Evolutionary conservation across 2,797 vertebrate genomes (phyloP), one percentile per base, ranked within the genome.

Genomic region (Cirrhinus molitorella): DNA sequence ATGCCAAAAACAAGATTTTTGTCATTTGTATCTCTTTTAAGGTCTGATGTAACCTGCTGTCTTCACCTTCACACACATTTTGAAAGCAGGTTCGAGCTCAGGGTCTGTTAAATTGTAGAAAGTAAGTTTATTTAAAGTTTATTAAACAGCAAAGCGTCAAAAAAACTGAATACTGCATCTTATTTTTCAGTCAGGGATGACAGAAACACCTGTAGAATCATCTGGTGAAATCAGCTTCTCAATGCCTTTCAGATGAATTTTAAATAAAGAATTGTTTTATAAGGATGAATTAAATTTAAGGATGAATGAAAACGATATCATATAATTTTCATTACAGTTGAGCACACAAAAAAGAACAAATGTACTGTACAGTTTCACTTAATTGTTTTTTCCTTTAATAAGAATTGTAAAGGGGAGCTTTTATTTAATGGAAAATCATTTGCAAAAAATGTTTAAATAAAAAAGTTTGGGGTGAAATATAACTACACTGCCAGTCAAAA

Each of bases 1-100:
- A 59, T 10, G 31, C 10, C 28, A 7, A 75, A 82, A 82, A 53
- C 10, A 53, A 74, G 47, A 66, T 16, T 47, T 43, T 72, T 81
- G 79, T 81, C 67, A 17, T 75, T 13, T 81, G 74, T 45, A 63
- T 61, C 37, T 61, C 25, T 59, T 61, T 72, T 71, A 45, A 61
- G 37, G n/a, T 68, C 51, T 47, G 67, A 31, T 71, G 73, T 43
- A 61, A 61, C 14, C 3, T 25, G n/a, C 34, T 61, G 9, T 19
- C 10, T 6, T 76, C 16, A 61, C 23, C 23, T 13, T 31, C 23
- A 61, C 37, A 76, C 4, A 2, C 74, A 45, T n/a, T 11, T 28
- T 61, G 40, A 31, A 61, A 61, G n/a, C 40, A 77, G 55, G 28
- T 61, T 45, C 12, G 3, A 72, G 47, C 16, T 49, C 37, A 81